Percentiles rank a stretch among this genome's conserved stretches.
Evolutionary conservation across 1,140 invertebrate genomes (phyloP).

Genomic region (Olivierus martensii): DNA sequence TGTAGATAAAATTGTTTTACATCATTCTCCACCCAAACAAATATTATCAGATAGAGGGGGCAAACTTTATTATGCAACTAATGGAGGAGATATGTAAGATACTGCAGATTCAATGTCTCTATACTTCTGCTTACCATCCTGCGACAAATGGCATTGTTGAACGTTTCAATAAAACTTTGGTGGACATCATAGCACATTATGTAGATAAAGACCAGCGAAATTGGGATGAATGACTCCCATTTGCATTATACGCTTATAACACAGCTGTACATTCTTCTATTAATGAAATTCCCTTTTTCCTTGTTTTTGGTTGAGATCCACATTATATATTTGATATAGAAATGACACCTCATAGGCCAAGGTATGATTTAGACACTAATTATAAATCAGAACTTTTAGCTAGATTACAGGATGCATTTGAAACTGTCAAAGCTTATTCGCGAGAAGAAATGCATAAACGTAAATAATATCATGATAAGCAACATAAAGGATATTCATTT

Average conservation of each 20-base stretch:
- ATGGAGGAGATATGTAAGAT: background rate
- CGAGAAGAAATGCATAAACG: too few relatives aligned
- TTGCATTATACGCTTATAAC: conserved; percentile 9
- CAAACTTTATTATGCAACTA: background rate
- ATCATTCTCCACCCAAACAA: background rate
- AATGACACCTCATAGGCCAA: too few relatives aligned
- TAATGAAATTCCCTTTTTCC: conserved; percentile 17
- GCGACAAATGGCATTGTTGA: conserved; percentile 21
- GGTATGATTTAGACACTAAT: background rate
- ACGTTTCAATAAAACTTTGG: conserved; percentile 19
- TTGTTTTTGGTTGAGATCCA: conserved; percentile 21
- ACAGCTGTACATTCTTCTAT: conserved; percentile 17
- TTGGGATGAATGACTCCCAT: conserved; percentile 25
- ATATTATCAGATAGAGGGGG: conserved; percentile 2
- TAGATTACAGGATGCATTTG: background rate
- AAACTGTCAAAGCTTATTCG: too few relatives aligned
- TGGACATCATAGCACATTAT: conserved; percentile 22
- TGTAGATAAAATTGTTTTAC: conserved; percentile 5
- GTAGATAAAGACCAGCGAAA: conserved; percentile 17
- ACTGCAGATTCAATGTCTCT: conserved; percentile 12
- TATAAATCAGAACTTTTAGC: background rate
- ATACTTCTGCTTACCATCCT: conserved; percentile 17
- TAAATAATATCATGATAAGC: too few relatives aligned
- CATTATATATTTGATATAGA: background rate
- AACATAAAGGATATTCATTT: too few relatives aligned